phyloP scores from a whole-genome alignment of 2,888 invertebrate genomes.

The Eupithecia centaureata region DNA sequence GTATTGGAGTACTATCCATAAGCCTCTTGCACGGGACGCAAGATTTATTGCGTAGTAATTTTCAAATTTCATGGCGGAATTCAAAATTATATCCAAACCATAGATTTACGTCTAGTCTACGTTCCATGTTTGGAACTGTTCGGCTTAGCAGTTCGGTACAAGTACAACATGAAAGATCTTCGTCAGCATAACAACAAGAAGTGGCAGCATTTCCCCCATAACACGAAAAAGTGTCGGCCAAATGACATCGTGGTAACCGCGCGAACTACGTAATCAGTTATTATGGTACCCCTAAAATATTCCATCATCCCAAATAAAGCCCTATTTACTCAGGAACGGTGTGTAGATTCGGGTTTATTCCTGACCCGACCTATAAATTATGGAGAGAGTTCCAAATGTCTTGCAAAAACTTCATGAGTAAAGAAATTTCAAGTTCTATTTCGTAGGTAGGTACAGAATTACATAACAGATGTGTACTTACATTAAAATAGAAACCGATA shows the following conservation, averaged over 20 bases:
- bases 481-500: neutral
- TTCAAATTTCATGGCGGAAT: no score
- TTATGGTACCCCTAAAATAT: conserved; percentile 62
- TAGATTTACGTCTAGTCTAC: neutral
- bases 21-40: no score
- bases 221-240: conserved; percentile 39
- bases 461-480: neutral
- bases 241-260: conserved; percentile 44
- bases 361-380: conserved; percentile 25
- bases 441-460: no score
- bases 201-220: conserved; percentile 26
- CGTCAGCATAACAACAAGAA: neutral
- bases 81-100: neutral
- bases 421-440: neutral
- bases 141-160: neutral
- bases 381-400: conserved; percentile 4
- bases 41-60: no score
- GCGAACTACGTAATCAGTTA: conserved; percentile 54
- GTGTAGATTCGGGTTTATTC: conserved; percentile 48
- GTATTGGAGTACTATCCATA: no score
- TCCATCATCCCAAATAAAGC: conserved; percentile 68
- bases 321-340: conserved; percentile 61
- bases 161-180: neutral
- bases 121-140: neutral
- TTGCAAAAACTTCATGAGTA: neutral